Base-by-base conservation (phyloP, 2,888 invertebrate species). In the Scaeva pyrastri region DNA sequence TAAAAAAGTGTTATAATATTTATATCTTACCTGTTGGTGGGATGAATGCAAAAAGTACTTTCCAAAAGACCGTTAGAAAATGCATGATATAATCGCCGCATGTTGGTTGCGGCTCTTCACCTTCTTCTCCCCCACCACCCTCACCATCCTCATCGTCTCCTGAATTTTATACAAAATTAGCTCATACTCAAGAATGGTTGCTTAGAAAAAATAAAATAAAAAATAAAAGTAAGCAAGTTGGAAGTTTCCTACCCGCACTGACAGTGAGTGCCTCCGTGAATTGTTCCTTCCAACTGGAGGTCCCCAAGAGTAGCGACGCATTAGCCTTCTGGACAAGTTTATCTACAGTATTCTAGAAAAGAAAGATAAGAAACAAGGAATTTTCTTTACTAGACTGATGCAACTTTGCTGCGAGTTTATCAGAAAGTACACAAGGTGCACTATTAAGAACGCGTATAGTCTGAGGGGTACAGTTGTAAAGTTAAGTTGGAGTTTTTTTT, bases 201-300 rank as follows among this genome's bases (percentile, higher is more conserved):
- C n/a, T 19, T 16, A 5, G 11, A 21, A 58, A n/a, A 43, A 60
- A n/a, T 41, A 11, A 41, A 58, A 21, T 68, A 66, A 56, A 68
- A 52, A n/a, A n/a, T n/a, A n/a, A n/a, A n/a, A n/a, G n/a, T n/a
- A n/a, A n/a, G 43, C 7, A 52, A 45, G 23, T 36, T 50, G n/a
- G 56, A 64, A 71, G 36, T 60, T 16, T 88, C 90, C 90, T 93
- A 95, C 98, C 98, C 90, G 98, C 95, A 90, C 96, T 97, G 70
- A 99, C 98, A 55, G 98, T 98, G 88, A 99, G 93, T 48, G 99
- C 99, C 93, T 99, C 99, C 90, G 97, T 94, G 92, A 99, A 99
- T 93, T 99, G 99, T 91, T 99, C 99, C 92, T 97, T 97, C 99
- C 99, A 99, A 0, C 98, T 98, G n/a, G 98, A 98, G 19, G 99